Evolutionary conservation across 2,797 vertebrate species (phyloP).

Genomic region (Myiotriccus ornatus): DNA sequence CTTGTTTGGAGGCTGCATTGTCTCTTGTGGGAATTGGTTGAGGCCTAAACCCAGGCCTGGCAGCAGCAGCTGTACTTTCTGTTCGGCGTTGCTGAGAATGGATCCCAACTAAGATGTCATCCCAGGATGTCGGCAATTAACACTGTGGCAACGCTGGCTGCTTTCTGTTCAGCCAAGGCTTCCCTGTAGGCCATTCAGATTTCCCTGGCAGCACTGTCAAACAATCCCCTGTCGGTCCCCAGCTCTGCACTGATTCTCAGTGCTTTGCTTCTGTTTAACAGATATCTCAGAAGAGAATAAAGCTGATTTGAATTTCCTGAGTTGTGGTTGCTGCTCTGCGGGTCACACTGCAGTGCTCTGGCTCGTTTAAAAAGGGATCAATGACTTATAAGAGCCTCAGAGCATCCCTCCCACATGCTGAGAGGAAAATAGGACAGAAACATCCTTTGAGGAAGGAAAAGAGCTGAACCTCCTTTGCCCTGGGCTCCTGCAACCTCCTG

Average conservation of each 20-base stretch:
- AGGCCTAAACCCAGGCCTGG: conserved; percentile 54
- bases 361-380: conserved; percentile 61
- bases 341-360: conserved; percentile 65
- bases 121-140: conserved; percentile 64
- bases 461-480: conserved; percentile 59
- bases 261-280: conserved; percentile 52
- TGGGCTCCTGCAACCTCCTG: conserved; percentile 38
- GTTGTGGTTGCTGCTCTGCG: conserved; percentile 62
- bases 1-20: conserved; percentile 41
- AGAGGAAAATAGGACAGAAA: conserved; percentile 68
- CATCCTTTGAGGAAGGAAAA: conserved; percentile 60
- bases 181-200: conserved; percentile 63
- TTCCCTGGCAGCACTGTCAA: conserved; percentile 57
- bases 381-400: conserved; percentile 59
- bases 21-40: conserved; percentile 54
- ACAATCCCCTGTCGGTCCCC: conserved; percentile 10
- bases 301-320: conserved; percentile 72
- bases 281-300: conserved; percentile 65
- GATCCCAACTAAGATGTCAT: conserved; percentile 62
- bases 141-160: conserved; percentile 13
- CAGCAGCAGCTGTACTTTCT: conserved; percentile 63
- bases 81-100: conserved; percentile 31
- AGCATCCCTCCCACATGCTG: conserved; percentile 66
- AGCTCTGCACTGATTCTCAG: conserved; percentile 20
- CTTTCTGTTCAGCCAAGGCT: conserved; percentile 48